Conservation (phyloP, 2,113 vertebrate genomes). For the Pagrus major region DNA sequence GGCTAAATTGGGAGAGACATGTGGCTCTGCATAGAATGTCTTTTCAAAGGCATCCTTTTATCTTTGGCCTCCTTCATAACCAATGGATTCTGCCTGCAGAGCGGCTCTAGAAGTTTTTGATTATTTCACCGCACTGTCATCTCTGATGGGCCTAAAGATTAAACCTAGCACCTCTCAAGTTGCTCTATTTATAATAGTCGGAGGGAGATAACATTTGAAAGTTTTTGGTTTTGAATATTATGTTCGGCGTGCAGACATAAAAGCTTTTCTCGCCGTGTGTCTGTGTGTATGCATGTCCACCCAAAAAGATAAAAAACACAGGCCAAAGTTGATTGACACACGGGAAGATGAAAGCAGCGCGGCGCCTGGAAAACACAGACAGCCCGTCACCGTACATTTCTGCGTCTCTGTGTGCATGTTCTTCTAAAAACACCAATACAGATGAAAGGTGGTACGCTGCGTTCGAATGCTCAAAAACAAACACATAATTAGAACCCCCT, state of each 20-base stretch:
- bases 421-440: conserved; percentile 58
- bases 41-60: conserved; percentile 74
- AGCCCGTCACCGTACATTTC: conserved; percentile 32
- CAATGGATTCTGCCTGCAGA: conserved; percentile 54
- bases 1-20: conserved; percentile 65
- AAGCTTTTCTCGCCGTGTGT: conserved; percentile 39
- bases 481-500: not conserved
- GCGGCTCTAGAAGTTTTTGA: conserved; percentile 56
- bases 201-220: conserved; percentile 44
- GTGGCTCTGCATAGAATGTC: conserved; percentile 59
- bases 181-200: conserved; percentile 37
- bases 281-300: conserved; percentile 45
- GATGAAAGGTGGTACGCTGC: conserved; percentile 55
- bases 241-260: conserved; percentile 49
- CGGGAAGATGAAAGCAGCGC: conserved; percentile 65
- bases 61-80: conserved; percentile 66
- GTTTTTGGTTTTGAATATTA: conserved; percentile 43
- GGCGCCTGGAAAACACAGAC: conserved; percentile 40
- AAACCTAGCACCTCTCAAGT: conserved; percentile 57
- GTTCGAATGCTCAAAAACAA: conserved; percentile 18
- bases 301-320: conserved; percentile 26
- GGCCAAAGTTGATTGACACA: conserved; percentile 62
- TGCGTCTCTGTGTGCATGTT: conserved; percentile 42
- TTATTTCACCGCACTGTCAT: conserved; percentile 61
- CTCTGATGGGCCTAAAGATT: conserved; percentile 64